phyloP scores from a whole-genome alignment of 2,888 invertebrate species.

The Heteromurus nitidus region DNA sequence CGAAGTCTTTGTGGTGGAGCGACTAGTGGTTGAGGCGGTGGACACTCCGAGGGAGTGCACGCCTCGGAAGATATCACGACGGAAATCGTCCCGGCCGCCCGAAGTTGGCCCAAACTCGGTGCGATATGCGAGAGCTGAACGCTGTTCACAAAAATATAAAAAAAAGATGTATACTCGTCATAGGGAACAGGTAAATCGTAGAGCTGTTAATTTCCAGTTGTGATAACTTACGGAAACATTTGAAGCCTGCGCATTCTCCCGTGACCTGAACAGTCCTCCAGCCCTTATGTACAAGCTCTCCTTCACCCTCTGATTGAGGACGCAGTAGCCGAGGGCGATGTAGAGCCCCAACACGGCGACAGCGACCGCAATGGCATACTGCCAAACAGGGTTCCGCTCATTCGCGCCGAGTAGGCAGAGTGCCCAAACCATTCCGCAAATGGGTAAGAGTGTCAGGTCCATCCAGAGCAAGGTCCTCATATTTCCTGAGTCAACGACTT shows the following conservation, averaged over 20 bases:
- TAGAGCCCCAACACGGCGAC: conserved; percentile 88
- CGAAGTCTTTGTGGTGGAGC: conserved; percentile 95
- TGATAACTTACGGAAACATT: conserved; percentile 77
- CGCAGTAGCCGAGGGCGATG: conserved; percentile 89
- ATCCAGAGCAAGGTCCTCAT: conserved; percentile 89
- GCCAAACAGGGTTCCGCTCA: conserved; percentile 83
- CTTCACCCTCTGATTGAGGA: conserved; percentile 89
- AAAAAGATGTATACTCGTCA: conserved; percentile 3
- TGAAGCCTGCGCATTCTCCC: conserved; percentile 65
- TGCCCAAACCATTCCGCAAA: conserved; percentile 91
- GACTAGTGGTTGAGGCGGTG: conserved; percentile 94
- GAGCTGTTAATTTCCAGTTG: background rate
- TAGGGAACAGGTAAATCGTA: no score
- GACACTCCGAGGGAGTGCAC: conserved; percentile 91
- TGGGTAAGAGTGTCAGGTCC: conserved; percentile 89
- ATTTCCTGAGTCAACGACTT: conserved; percentile 90
- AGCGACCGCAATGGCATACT: conserved; percentile 85
- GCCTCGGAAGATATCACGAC: conserved; percentile 79
- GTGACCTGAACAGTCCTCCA: conserved; percentile 72
- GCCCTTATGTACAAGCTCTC: conserved; percentile 85
- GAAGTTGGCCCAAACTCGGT: conserved; percentile 77
- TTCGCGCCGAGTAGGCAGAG: conserved; percentile 86
- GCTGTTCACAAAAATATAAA: conserved; percentile 75
- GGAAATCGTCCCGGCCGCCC: conserved; percentile 70
- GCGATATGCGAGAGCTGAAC: conserved; percentile 89